These are phyloP conservation scores for Pseudoatta argentina DNA, from an alignment of 1,140 invertebrate genomes.

Conservation along the genomic window DNA sequence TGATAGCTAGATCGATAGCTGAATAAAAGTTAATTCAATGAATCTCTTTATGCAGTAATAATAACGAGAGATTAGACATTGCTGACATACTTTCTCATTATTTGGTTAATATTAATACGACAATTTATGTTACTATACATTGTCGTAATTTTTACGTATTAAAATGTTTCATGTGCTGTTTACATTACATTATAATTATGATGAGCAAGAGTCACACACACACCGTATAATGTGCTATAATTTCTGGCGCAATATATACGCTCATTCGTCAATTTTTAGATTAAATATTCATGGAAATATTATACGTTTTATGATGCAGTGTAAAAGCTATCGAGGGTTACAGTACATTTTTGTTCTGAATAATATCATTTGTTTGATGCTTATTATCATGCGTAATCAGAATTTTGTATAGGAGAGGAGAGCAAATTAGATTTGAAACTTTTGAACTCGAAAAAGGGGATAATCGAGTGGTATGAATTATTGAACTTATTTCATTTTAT, in stretches of 20 bases:
- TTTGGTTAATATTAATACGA: slow-evolving; percentile 21
- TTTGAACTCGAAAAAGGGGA: too few species aligned
- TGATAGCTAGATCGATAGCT: background rate
- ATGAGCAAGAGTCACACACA: background rate
- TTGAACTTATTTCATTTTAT: too few species aligned
- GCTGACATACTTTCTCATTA: background rate
- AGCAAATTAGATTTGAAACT: too few species aligned
- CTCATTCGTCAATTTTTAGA: slow-evolving; percentile 6
- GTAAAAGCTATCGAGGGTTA: background rate
- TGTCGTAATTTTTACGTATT: slow-evolving; percentile 23
- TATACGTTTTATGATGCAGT: background rate
- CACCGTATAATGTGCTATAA: background rate
- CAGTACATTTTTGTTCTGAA: background rate
- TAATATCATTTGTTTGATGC: background rate
- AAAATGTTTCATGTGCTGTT: slow-evolving; percentile 13
- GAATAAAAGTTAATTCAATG: background rate
- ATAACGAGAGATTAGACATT: background rate
- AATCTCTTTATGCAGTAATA: background rate
- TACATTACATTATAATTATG: slow-evolving; percentile 14
- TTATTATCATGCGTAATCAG: background rate
- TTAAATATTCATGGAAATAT: slow-evolving; percentile 35
- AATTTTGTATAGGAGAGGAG: too few species aligned
- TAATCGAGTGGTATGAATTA: too few species aligned
- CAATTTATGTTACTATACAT: background rate
- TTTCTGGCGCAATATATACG: background rate